A percentile compares a stretch with the other conserved stretches of the same genome.
Conservation (phyloP, 2,797 vertebrate genomes). For the Liasis olivaceus region DNA sequence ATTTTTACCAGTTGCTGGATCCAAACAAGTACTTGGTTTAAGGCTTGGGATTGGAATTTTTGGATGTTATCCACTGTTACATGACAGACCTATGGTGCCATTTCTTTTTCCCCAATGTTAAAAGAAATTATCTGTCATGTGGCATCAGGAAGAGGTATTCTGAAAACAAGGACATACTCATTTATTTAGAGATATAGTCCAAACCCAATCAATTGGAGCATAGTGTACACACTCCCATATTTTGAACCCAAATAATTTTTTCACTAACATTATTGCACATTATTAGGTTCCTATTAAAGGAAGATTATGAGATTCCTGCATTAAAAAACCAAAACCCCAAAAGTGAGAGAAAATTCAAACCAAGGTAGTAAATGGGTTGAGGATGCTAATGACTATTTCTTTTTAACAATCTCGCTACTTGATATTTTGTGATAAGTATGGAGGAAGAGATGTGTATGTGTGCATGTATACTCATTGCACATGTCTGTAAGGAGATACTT, state of each 20-base stretch:
- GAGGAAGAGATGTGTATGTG: not conserved
- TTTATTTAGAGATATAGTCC: not conserved
- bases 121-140: not conserved
- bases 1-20: not conserved
- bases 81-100: not conserved
- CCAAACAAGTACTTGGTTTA: not conserved
- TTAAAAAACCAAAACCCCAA: not conserved
- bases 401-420: conserved; percentile 61
- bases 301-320: not conserved
- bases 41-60: not conserved
- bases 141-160: not conserved
- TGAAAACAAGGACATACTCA: not conserved
- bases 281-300: conserved; percentile 55
- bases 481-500: not conserved
- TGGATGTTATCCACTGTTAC: not conserved
- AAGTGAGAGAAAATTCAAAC: not conserved
- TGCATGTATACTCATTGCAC: not conserved
- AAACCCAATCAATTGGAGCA: not conserved
- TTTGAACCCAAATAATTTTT: conserved; percentile 30
- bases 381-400: conserved; percentile 23
- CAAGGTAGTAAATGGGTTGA: conserved; percentile 25
- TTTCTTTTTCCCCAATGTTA: not conserved
- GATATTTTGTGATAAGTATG: not conserved
- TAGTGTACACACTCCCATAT: conserved; percentile 35
- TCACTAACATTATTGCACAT: conserved; percentile 34